Evolutionary conservation across 1,140 invertebrate species (phyloP).

Genomic region (Aphis gossypii): DNA sequence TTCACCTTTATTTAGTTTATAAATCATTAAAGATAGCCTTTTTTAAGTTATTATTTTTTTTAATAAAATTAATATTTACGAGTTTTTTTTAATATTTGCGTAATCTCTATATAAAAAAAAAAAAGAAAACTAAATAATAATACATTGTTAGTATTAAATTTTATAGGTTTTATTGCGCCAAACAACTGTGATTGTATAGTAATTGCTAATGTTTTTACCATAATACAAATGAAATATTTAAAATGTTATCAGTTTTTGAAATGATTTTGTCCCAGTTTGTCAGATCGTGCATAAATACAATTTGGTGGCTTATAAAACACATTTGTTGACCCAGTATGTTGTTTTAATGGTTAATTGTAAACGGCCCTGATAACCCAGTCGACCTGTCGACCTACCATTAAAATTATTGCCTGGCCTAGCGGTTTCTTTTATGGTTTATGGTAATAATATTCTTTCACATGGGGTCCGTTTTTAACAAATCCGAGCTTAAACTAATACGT

Average conservation of each 20-base stretch:
- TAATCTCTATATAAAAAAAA: background rate
- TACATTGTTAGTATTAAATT: background rate
- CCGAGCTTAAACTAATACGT: conserved; percentile 25
- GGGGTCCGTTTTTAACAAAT: conserved; percentile 16
- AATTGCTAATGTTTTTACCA: background rate
- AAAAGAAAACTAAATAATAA: background rate
- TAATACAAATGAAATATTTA: background rate
- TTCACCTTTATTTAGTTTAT: background rate
- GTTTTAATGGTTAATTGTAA: conserved; percentile 46
- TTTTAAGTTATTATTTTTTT: background rate
- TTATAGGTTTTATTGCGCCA: background rate
- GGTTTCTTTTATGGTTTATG: background rate
- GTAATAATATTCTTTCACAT: conserved; percentile 1
- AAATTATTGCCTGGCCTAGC: conserved; percentile 26
- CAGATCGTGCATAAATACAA: background rate
- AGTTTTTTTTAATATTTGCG: background rate
- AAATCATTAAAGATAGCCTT: background rate
- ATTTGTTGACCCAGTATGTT: background rate
- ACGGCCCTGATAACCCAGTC: conserved; percentile 3
- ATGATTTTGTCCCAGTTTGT: background rate
- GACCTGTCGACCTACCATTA: conserved; percentile 37
- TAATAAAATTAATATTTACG: background rate
- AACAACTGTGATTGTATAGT: background rate
- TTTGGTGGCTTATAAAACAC: background rate
- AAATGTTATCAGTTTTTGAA: background rate